phyloP scores from a whole-genome alignment of 2,888 invertebrate genomes.

The Synanthedon tipuliformis region DNA sequence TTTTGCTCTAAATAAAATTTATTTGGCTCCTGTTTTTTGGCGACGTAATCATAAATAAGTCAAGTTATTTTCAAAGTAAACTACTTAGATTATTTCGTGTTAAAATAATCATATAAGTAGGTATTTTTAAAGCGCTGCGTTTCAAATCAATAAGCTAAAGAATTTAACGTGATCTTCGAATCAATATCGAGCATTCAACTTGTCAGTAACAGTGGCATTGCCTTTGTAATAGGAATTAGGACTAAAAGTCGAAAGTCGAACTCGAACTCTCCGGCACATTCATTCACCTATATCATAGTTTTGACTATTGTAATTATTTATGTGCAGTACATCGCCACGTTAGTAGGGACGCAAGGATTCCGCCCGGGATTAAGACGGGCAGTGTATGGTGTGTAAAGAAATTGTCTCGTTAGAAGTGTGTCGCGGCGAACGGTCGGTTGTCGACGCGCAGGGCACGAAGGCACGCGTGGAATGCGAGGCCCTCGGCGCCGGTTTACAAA shows the following conservation, averaged over 20 bases:
- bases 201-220: slow-evolving; percentile 43
- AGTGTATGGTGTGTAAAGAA: slow-evolving; percentile 23
- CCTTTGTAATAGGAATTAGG: slow-evolving; percentile 29
- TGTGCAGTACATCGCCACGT: slow-evolving; percentile 32
- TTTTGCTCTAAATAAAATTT: no score
- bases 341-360: slow-evolving; percentile 25
- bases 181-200: slow-evolving; percentile 28
- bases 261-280: slow-evolving; percentile 1
- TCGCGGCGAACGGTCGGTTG: not conserved
- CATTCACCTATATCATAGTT: slow-evolving; percentile 1
- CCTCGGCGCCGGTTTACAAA: slow-evolving; percentile 68
- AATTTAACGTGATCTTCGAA: slow-evolving; percentile 34
- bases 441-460: slow-evolving; percentile 36
- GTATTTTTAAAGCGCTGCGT: no score
- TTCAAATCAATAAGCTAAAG: slow-evolving; percentile 5
- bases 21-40: no score
- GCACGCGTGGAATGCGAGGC: slow-evolving; percentile 63
- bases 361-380: slow-evolving; percentile 23
- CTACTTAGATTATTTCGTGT: no score
- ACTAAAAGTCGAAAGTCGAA: slow-evolving; percentile 19
- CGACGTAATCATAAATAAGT: no score
- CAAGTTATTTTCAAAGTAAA: no score
- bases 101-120: no score
- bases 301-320: slow-evolving; percentile 8
- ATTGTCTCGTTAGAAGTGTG: slow-evolving; percentile 17